Evolutionary conservation across 2,888 invertebrate genomes (phyloP), one percentile per base, ranked within the genome.

Genomic region (Patella pellucida): DNA sequence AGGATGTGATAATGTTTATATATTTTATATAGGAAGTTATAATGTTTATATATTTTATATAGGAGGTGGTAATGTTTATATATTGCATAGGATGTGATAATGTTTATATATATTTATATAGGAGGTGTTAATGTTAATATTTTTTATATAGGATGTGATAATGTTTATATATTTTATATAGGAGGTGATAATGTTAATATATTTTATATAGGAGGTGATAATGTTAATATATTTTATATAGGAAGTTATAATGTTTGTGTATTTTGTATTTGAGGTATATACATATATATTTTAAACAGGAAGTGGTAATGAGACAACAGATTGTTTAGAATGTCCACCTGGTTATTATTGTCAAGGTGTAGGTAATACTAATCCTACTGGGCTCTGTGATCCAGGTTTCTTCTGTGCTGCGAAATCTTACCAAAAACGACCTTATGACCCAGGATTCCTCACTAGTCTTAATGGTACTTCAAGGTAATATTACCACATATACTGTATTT

Each of bases 281-380:
- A 15, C 56, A 23, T 16, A 15, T 62, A 27, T 56, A 72, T 56
- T 16, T 52, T 71, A 71, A 52, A 0, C 78, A 89, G 89, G 89
- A 56, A 85, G 86, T 1, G 73, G 72, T 19, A 83, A 84, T 71
- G 78, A 71, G n/a, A 82, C 82, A 12, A 23, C 19, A 23, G 83
- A 84, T 76, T 90, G 90, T 81, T 80, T 83, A 54, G 82, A 84
- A 68, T 90, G 90, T 76, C 82, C 87, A 0, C 86, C 89, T 12
- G 89, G 89, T 11, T 83, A 84, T 67, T 90, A 85, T 83, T 90
- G 90, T 83, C 86, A 87, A 71, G 89, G 89, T 1, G 73, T 81
- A 1, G 89, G 86, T 19, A 89, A 89, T 75, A 76, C 84, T 16
- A 72, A 84, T 12, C 88, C 89, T 16, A 83, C 84, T 76, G 89